A percentile compares a stretch with the other conserved stretches of the same genome.
These are phyloP conservation scores for Silurus lanzhouensis DNA, from an alignment of 2,797 vertebrate genomes.

Conservation along the genomic window DNA sequence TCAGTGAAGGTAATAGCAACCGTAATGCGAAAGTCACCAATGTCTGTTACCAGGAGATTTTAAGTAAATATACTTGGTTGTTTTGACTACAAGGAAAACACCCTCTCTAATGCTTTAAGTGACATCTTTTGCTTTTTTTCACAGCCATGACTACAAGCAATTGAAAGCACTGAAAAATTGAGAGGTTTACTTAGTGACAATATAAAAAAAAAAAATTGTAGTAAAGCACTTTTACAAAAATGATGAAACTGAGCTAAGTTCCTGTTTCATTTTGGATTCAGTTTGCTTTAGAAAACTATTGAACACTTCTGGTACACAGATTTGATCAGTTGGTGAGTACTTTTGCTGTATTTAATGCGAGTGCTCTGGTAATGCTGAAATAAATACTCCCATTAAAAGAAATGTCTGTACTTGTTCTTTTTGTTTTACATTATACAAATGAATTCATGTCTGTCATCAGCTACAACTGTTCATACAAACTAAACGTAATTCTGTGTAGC, in stretches of 20 bases:
- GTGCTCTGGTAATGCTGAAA: not conserved
- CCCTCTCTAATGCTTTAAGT: not conserved
- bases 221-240: not conserved
- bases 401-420: not conserved
- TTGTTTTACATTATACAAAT: not conserved
- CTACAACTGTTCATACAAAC: not conserved
- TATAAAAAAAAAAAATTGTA: not conserved
- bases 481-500: not conserved
- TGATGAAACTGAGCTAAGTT: not conserved
- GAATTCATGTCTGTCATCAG: not conserved
- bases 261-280: not conserved
- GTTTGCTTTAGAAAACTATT: not conserved
- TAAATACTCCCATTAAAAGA: not conserved
- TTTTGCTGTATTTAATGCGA: not conserved
- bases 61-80: not conserved
- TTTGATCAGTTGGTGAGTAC: not conserved
- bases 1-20: not conserved
- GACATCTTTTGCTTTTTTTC: slow-evolving; percentile 1
- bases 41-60: not conserved
- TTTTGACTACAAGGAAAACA: slow-evolving; percentile 9
- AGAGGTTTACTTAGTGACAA: not conserved
- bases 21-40: not conserved
- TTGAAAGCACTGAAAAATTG: not conserved
- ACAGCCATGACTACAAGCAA: not conserved
- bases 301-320: too few relatives aligned